These are phyloP conservation scores for Cephus nigrinus DNA, from an alignment of 2,888 invertebrate species.

Conservation along the genomic window DNA sequence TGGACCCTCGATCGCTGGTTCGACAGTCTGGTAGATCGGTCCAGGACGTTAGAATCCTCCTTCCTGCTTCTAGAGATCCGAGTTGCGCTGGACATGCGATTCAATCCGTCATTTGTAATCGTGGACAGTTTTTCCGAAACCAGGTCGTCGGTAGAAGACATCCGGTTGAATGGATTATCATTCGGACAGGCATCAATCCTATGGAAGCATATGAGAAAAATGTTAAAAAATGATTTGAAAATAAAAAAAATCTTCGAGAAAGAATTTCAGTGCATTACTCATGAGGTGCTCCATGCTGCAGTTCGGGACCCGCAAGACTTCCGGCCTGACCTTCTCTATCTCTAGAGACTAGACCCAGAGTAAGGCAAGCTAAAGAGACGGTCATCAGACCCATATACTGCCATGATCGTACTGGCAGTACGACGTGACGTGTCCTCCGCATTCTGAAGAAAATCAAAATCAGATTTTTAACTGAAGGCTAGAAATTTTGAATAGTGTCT, in stretches of 20 bases:
- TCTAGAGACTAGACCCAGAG: constrained; percentile 56
- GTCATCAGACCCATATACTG: constrained; percentile 57
- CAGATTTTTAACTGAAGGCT: neutral
- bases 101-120: neutral
- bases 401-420: constrained; percentile 59
- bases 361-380: constrained; percentile 58
- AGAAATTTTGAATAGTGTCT: neutral
- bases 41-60: neutral
- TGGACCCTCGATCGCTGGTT: neutral
- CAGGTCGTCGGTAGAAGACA: constrained; percentile 23
- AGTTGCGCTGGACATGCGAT: neutral
- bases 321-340: constrained; percentile 59
- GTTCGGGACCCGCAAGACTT: constrained; percentile 57
- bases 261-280: constrained; percentile 41
- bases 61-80: neutral
- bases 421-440: constrained; percentile 56
- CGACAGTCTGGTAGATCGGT: neutral
- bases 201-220: neutral
- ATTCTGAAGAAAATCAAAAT: constrained; percentile 33
- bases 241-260: neutral
- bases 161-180: constrained; percentile 30
- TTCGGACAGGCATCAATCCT: constrained; percentile 60
- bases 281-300: constrained; percentile 56
- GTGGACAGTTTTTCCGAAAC: neutral
- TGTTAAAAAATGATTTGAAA: constrained; percentile 9